Conservation (phyloP, 2,888 invertebrate species). For the Euzetes globulus region DNA sequence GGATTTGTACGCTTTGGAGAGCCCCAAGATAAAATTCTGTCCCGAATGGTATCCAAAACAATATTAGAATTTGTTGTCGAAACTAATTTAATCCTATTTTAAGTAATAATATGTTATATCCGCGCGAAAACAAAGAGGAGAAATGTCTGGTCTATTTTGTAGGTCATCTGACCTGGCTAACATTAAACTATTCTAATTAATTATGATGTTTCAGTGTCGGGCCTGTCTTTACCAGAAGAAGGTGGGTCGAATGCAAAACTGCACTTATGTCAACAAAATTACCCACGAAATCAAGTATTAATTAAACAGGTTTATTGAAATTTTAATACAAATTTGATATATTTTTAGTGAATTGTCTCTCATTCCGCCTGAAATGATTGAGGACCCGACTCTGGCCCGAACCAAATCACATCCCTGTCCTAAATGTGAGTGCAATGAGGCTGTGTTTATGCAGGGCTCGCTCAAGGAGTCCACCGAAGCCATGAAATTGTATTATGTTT, state of each 20-base stretch:
- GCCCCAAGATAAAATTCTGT: background rate
- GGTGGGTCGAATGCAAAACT: background rate
- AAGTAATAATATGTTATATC: conserved; percentile 4
- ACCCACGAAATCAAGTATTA: background rate
- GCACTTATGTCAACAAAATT: background rate
- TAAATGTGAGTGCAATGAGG: background rate
- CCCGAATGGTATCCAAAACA: background rate
- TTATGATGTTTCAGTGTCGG: background rate
- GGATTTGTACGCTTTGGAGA: background rate
- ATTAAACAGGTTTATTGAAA: background rate
- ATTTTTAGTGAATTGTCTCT: background rate
- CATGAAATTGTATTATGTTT: background rate
- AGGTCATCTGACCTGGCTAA: too few relatives aligned
- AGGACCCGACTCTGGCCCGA: background rate
- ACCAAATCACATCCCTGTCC: background rate
- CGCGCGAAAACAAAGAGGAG: background rate
- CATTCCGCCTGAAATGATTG: background rate
- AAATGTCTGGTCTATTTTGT: background rate
- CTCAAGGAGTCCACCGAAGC: background rate
- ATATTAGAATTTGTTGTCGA: too few relatives aligned
- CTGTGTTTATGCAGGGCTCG: background rate
- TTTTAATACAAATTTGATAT: background rate
- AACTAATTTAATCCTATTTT: background rate
- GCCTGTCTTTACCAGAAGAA: background rate
- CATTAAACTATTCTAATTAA: too few relatives aligned